Evolutionary conservation across 2,888 invertebrate genomes (phyloP), one percentile per base, ranked within the genome.

Genomic region (Drosophila suboccidentalis): DNA sequence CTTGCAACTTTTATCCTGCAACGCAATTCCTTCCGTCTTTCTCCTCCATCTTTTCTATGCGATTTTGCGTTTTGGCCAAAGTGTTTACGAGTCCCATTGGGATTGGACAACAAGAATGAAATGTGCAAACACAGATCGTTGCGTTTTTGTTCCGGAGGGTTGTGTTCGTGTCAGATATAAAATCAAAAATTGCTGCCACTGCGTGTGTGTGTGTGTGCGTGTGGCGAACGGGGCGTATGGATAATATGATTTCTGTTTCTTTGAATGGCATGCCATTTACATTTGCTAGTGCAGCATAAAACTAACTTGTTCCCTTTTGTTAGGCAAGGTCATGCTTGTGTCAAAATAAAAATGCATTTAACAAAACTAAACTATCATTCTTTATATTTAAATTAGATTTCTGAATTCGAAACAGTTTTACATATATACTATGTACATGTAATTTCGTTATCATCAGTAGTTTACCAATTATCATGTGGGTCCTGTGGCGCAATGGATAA

Each of bases 401-500:
- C 11, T 9, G 15, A 39, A 15, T 15, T 39, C 1, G 0, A 39
- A 39, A 9, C 8, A 1, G 2, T 39, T 39, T 19, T n/a, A 5
- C 13, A 15, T 17, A 4, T 34, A 49, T 50, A 4, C 5, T 26
- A 6, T 41, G n/a, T 17, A 3, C 17, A n/a, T 44, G n/a, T 36
- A 17, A 15, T 13, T 26, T 26, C 15, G 13, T 54, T 22, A 54
- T 11, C 26, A n/a, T 15, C 13, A 6, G 13, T 44, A 44, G 13
- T 13, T 36, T 10, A 1, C 1, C 0, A 2, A 1, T 0, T 0
- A 1, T 0, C 0, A 0, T 0, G 0, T 22, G 36, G 92, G 93
- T 92, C 92, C 92, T 92, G 92, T 92, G 93, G 92, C 92, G 93
- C 93, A 93, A 92, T 92, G 92, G 93, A 92, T 93, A 93, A 93